Conservation (phyloP, 2,888 invertebrate genomes). For the Drosophila peninsularis region DNA sequence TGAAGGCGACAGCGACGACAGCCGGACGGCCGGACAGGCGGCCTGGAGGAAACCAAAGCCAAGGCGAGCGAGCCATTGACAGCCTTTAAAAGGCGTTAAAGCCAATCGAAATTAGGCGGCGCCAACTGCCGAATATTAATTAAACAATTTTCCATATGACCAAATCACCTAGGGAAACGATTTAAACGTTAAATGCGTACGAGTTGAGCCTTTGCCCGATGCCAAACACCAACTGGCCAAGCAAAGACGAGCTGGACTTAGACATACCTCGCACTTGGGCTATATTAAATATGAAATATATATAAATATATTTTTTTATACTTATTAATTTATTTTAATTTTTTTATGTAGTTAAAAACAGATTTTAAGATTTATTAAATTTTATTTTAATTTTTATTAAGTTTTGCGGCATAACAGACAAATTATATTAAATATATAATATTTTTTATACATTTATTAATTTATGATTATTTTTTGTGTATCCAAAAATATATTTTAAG, state of each 20-base stretch:
- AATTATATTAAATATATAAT: background rate
- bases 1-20: conserved; percentile 39
- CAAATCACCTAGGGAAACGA: conserved; percentile 26
- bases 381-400: no score
- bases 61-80: background rate
- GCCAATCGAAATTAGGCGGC: conserved; percentile 23
- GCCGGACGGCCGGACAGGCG: background rate
- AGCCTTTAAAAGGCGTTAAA: conserved; percentile 26
- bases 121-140: conserved; percentile 41
- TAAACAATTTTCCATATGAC: conserved; percentile 52
- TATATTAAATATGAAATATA: no score
- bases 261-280: conserved; percentile 1
- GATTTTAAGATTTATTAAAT: no score
- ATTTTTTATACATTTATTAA: background rate
- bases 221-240: background rate
- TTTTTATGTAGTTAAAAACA: no score
- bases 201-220: background rate
- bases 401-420: no score
- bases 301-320: no score
- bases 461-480: background rate
- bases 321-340: no score
- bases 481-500: background rate
- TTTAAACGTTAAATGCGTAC: conserved; percentile 9
- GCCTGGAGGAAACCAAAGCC: background rate
- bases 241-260: background rate